Percentiles rank a stretch among this genome's conserved stretches.
phyloP scores from a whole-genome alignment of 2,888 invertebrate species.

The Lasius platythorax region DNA sequence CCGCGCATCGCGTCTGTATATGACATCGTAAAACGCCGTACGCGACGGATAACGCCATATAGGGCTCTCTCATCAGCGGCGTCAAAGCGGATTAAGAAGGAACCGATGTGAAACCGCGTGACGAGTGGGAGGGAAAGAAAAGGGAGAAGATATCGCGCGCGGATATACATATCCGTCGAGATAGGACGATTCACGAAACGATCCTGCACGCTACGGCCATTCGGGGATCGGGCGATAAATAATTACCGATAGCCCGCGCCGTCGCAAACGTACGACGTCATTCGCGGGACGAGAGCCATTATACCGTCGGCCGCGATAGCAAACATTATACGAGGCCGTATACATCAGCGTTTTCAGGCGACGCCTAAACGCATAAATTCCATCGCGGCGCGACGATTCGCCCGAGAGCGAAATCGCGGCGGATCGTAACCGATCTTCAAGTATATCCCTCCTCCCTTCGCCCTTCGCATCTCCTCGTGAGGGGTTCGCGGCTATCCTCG shows the following conservation, averaged over 20 bases:
- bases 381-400: slow-evolving; percentile 57
- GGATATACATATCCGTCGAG: not conserved
- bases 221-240: slow-evolving; percentile 63
- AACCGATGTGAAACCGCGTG: not conserved
- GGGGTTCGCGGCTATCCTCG: slow-evolving; percentile 18
- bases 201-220: slow-evolving; percentile 44
- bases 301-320: slow-evolving; percentile 59
- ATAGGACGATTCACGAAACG: slow-evolving; percentile 35
- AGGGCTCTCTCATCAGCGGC: not conserved
- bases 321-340: slow-evolving; percentile 59
- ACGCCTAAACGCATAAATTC: slow-evolving; percentile 67
- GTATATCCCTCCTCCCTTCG: slow-evolving; percentile 1
- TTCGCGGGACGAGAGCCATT: slow-evolving; percentile 62
- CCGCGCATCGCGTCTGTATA: slow-evolving; percentile 8
- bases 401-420: slow-evolving; percentile 59
- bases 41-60: slow-evolving; percentile 23
- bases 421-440: slow-evolving; percentile 59
- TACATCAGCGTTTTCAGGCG: slow-evolving; percentile 65
- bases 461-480: not conserved
- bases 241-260: slow-evolving; percentile 56
- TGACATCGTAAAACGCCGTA: slow-evolving; percentile 40
- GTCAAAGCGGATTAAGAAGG: slow-evolving; percentile 39
- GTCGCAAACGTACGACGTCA: slow-evolving; percentile 43
- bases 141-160: not conserved
- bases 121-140: not conserved